Evolutionary conservation across 2,113 vertebrate genomes (phyloP), one percentile per base, ranked within the genome.

Genomic region (Candoia aspera): DNA sequence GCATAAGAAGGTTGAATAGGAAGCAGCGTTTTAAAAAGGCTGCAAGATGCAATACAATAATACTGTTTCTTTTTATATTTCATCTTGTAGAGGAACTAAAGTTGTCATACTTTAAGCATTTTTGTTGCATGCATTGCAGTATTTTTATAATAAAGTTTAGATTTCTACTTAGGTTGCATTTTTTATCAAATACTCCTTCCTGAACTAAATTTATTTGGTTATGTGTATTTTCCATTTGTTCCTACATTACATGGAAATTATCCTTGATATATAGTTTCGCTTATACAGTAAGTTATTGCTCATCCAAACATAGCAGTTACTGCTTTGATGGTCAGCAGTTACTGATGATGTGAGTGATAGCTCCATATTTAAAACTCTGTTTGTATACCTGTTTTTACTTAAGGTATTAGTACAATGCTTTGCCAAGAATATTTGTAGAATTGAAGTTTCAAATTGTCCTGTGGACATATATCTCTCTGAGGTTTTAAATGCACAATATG

Each of bases 151-250:
- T 23, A 55, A 55, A 55, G 21, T 24, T 55, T 68, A 10, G n/a
- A 37, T 79, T 79, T 79, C 73, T 37, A 17, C 73, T 42, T 79
- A 79, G 73, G 33, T 21, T 42, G 33, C 17, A 42, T 79, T 79
- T 79, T 79, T 79, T 79, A 79, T 79, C 73, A 42, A 79, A 49
- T 49, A 57, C 55, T 92, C 0, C 0, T 83, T 8, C 3, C 11
- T 90, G 57, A 42, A 49, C 8, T 49, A 84, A 54, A 59, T 90
- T 21, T 21, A 13, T 53, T 10, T 59, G 86, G 13, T 19, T 57
- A 83, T 54, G 26, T 86, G 26, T 86, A 29, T 86, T 86, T 86
- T 86, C 49, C 26, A 86, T 54, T n/a, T 86, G 6, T 19, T n/a
- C 53, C 24, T 85, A 6, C 37, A 15, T n/a, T 86, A n/a, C n/a